A percentile compares a stretch with the other conserved stretches of the same genome.
Evolutionary conservation across 2,797 vertebrate species (phyloP).

Genomic region (Meda fulgida): DNA sequence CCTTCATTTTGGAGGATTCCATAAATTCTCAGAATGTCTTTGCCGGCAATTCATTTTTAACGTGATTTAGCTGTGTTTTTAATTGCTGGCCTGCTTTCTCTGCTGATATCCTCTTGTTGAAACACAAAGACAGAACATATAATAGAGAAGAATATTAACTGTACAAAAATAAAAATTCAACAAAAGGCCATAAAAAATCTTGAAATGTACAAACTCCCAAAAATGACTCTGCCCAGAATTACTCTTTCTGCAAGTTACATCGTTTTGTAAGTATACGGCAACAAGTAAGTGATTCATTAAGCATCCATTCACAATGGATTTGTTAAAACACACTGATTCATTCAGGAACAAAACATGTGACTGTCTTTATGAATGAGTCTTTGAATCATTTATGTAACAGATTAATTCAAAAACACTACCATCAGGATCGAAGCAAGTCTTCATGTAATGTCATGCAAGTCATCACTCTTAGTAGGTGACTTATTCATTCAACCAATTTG

Average conservation of each 20-base stretch:
- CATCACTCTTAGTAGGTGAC: not conserved
- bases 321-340: not conserved
- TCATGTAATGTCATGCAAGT: no score
- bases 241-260: not conserved
- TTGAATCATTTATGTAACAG: not conserved
- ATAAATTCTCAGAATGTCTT: not conserved
- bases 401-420: not conserved
- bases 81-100: not conserved
- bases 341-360: not conserved
- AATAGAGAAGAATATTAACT: not conserved
- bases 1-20: constrained; percentile 3
- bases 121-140: not conserved
- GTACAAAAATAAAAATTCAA: not conserved
- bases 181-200: not conserved
- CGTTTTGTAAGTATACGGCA: not conserved
- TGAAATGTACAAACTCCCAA: not conserved
- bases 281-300: not conserved
- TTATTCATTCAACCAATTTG: not conserved
- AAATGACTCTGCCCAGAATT: not conserved
- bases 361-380: not conserved
- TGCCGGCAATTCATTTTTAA: not conserved
- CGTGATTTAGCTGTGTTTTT: not conserved
- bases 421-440: not conserved
- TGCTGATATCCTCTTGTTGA: not conserved
- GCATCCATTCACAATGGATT: no score